Evolutionary conservation across 1,140 invertebrate genomes (phyloP).

Genomic region (Tetramorium simillimum): DNA sequence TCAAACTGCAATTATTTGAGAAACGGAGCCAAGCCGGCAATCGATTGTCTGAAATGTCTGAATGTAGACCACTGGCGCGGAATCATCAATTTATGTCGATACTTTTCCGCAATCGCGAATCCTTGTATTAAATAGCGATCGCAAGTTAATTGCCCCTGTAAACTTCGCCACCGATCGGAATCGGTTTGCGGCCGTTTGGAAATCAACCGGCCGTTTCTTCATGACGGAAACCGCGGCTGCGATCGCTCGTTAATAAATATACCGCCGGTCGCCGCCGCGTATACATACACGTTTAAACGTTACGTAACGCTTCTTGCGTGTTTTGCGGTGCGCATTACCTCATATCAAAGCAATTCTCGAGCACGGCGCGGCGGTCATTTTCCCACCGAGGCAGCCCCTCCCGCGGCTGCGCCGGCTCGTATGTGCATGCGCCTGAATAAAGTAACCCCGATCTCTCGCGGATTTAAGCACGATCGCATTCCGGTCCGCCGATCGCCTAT

Average conservation of each 20-base stretch:
- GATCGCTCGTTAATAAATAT: conserved; percentile 68
- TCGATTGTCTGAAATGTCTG: neutral
- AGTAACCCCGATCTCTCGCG: neutral
- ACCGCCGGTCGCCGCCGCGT: conserved; percentile 24
- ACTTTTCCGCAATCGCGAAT: neutral
- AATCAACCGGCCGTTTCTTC: conserved; percentile 41
- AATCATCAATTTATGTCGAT: neutral
- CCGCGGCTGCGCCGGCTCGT: neutral
- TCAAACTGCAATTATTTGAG: neutral
- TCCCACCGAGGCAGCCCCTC: conserved; percentile 71
- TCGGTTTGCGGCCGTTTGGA: conserved; percentile 13
- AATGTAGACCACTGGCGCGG: neutral
- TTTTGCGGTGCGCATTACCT: conserved; percentile 77
- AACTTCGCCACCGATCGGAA: conserved; percentile 19
- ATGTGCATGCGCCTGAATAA: neutral
- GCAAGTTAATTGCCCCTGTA: conserved; percentile 4
- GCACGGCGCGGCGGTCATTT: conserved; percentile 76
- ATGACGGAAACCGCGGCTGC: conserved; percentile 57
- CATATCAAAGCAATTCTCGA: conserved; percentile 78
- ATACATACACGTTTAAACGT: conserved; percentile 65
- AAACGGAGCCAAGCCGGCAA: neutral
- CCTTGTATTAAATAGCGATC: neutral
- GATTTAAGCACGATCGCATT: conserved; percentile 31
- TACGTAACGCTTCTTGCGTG: conserved; percentile 77
- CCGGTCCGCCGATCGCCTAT: neutral